phyloP scores from a whole-genome alignment of 2,888 invertebrate genomes.

The Empis stercorea region DNA sequence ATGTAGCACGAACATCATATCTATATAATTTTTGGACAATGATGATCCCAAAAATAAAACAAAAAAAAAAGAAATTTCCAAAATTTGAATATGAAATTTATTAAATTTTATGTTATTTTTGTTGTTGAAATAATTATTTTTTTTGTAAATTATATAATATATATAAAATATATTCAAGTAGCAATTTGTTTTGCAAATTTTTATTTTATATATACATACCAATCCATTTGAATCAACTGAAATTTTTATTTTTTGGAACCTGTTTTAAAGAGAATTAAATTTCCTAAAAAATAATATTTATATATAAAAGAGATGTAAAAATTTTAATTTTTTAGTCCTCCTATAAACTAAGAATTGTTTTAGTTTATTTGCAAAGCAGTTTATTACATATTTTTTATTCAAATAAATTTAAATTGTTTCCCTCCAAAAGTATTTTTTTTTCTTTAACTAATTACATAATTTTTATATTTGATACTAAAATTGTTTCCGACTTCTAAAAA shows the following conservation, averaged over 20 bases:
- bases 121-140: neutral
- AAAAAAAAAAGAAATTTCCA: constrained; percentile 8
- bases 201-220: constrained; percentile 4
- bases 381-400: neutral
- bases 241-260: neutral
- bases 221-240: neutral
- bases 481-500: neutral
- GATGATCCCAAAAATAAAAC: constrained; percentile 13
- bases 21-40: constrained; percentile 39
- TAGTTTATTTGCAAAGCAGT: neutral
- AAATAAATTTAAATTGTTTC: too few species aligned
- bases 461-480: too few species aligned
- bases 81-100: neutral
- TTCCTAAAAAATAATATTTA: neutral
- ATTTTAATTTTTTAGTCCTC: neutral
- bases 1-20: constrained; percentile 88
- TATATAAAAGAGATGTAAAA: neutral
- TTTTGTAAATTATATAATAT: too few species aligned
- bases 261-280: neutral
- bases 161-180: neutral
- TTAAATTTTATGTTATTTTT: neutral
- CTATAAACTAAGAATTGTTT: neutral
- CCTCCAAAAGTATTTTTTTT: too few species aligned
- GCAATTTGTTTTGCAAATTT: neutral
- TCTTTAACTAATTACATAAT: too few species aligned